Base-by-base conservation (phyloP, 1,140 invertebrate genomes). In the Sogatella furcifera region DNA sequence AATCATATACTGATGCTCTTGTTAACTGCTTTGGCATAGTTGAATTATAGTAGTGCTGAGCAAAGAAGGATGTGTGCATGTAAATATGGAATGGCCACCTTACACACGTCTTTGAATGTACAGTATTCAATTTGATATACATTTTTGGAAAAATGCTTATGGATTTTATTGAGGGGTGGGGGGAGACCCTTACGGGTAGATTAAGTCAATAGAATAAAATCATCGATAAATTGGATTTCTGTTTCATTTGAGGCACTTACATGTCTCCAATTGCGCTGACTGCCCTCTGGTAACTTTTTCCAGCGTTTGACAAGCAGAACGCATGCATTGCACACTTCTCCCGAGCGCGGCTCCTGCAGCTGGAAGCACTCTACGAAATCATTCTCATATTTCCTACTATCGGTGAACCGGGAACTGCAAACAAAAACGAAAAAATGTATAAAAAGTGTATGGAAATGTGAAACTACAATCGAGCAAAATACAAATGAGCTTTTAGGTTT, bases 251-350 rank as follows among this genome's bases (percentile, higher is more conserved):
- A 28, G 24, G 24, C 24, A 28, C 24, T 38, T 77, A 91, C 90
- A 76, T 93, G 89, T 70, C 83, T 79, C 90, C 90, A 93, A 73
- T 92, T 85, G 21, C 88, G 75, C 65, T 82, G 82, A 62, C 85
- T 89, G 59, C 86, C 89, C 21, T 78, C 73, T 14, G 89, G 89
- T 59, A 92, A 73, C 67, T 91, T 90, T 72, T 91, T 91, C 81
- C 85, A 92, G 58, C 89, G 73, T 71, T 93, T 92, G 0, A 92
- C 89, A 46, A 92, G 73, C 17, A 92, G 76, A 1, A 92, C 90
- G 73, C 90, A 93, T 5, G 90, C 90, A 77, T 93, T 92, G 73
- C 90, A 93, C 61, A 93, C 92, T 73, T 92, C 90, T 10, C 90
- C 90, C 46, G 84, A 81, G 17, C 90, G 78, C 38, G 82, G 81